A percentile compares a stretch with the other conserved stretches of the same genome.
Evolutionary conservation across 2,797 vertebrate genomes (phyloP).

Genomic region (Chelonia mydas): DNA sequence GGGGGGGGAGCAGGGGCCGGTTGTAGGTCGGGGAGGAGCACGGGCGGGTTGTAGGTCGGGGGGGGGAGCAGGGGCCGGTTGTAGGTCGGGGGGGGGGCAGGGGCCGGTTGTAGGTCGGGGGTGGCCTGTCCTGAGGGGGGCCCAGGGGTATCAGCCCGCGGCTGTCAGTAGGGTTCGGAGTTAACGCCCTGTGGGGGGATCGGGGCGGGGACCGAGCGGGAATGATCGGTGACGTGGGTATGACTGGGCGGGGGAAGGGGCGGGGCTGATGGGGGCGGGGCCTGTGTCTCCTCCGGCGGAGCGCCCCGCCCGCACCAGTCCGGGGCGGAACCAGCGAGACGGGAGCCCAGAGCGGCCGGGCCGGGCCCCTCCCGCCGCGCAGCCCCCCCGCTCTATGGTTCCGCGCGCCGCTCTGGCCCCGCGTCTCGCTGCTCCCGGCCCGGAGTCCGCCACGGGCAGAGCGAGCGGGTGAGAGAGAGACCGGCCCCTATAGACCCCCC

Average conservation of each 20-base stretch:
- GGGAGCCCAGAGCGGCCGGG: background rate
- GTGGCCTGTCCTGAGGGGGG: too few species aligned
- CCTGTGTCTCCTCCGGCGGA: background rate
- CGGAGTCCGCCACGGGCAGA: background rate
- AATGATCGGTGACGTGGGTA: too few species aligned
- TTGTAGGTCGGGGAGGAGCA: too few species aligned
- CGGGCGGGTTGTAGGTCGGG: background rate
- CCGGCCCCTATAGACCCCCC: background rate
- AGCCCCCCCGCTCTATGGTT: background rate
- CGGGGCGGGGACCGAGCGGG: background rate
- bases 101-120: too few species aligned
- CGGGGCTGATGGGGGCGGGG: too few species aligned
- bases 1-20: too few species aligned
- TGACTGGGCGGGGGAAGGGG: too few species aligned
- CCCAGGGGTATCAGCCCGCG: too few species aligned
- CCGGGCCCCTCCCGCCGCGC: background rate
- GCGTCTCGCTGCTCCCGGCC: slow-evolving; percentile 22
- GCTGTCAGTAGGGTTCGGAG: too few species aligned
- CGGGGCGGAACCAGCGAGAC: background rate
- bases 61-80: background rate
- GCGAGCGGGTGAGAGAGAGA: background rate
- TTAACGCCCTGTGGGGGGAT: too few species aligned
- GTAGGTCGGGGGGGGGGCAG: too few species aligned
- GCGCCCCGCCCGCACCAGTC: background rate
- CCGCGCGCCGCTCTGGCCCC: background rate